Evolutionary conservation across 2,113 vertebrate species (phyloP), one percentile per base, ranked within the genome.

Genomic region (Macrotus californicus): DNA sequence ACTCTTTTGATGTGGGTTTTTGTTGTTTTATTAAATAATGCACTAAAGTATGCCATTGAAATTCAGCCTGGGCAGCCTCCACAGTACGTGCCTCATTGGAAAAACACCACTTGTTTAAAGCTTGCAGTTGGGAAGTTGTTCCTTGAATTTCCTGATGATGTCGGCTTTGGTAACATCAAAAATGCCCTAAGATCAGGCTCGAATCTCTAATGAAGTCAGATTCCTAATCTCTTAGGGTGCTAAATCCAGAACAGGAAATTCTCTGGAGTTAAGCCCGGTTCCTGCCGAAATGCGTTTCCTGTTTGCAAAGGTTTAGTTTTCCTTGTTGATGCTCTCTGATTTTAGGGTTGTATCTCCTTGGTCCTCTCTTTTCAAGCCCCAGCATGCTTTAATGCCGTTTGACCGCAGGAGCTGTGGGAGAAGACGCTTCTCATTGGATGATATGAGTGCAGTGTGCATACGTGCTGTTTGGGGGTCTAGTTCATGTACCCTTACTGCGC

Each of bases 1-100:
- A 8, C 86, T 52, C 85, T 87, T 97, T 93, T 95, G 95, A 96
- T 94, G 64, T 89, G 56, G 75, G 56, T 54, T 93, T 91, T 89
- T 96, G 41, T 95, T 96, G 90, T 96, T 96, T 96, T 94, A 70
- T 96, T 96, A 91, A 93, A 80, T 75, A 83, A 59, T n/a, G 2
- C 15, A 48, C 66, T 87, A 87, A 76, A 95, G 46, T 21, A 31
- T 61, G 48, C 79, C 50, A 52, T 16, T 67, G 85, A 64, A 70
- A 50, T 83, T 89, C 56, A 75, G 73, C 85, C 61, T 67, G 39
- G 43, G 54, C 26, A 66, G 41, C 22, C 69, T 24, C 16, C 14
- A 0, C 34, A n/a, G 22, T 31, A 9, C 2, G 3, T 13, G 3
- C 56, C 46, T 67, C 85, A 46, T 4, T 18, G 22, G 26, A 3